Evolutionary conservation across 2,797 vertebrate species (phyloP).

Genomic region (Rhinoraja longicauda): DNA sequence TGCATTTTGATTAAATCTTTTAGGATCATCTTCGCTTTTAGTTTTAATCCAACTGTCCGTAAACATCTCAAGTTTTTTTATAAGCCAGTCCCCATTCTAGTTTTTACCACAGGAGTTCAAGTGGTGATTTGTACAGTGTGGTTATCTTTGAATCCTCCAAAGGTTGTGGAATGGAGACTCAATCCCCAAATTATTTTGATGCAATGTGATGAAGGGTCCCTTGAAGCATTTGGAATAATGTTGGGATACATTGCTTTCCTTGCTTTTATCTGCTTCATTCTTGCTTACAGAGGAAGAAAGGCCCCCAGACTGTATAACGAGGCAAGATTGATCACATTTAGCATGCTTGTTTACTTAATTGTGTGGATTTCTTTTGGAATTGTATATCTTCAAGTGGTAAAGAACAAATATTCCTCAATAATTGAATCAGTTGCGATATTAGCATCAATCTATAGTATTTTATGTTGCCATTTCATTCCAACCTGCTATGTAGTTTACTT

Average conservation of each 20-base stretch:
- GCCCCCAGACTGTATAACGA: slow-evolving; percentile 13
- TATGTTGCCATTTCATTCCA: slow-evolving; percentile 16
- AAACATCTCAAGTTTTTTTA: background rate
- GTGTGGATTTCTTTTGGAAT: slow-evolving; percentile 6
- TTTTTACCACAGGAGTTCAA: slow-evolving; percentile 22
- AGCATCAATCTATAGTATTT: slow-evolving; percentile 26
- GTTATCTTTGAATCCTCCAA: background rate
- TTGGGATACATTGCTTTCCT: slow-evolving; percentile 25
- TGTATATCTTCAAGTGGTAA: background rate
- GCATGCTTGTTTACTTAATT: slow-evolving; percentile 24
- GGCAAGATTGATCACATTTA: slow-evolving; percentile 26
- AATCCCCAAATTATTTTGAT: background rate
- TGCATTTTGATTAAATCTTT: slow-evolving; percentile 32
- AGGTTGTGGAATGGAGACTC: too few relatives aligned
- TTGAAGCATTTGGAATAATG: background rate
- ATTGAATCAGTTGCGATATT: slow-evolving; percentile 29
- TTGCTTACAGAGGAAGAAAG: slow-evolving; percentile 34
- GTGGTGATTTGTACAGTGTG: slow-evolving; percentile 5
- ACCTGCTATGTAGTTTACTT: slow-evolving; percentile 18
- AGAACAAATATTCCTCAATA: background rate
- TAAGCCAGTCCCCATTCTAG: slow-evolving; percentile 25
- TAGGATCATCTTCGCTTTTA: slow-evolving; percentile 21
- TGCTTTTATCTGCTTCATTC: background rate
- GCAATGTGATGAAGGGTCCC: background rate
- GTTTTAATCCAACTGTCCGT: slow-evolving; percentile 5